phyloP scores from a whole-genome alignment of 2,888 invertebrate genomes.

The Acronicta aceris region DNA sequence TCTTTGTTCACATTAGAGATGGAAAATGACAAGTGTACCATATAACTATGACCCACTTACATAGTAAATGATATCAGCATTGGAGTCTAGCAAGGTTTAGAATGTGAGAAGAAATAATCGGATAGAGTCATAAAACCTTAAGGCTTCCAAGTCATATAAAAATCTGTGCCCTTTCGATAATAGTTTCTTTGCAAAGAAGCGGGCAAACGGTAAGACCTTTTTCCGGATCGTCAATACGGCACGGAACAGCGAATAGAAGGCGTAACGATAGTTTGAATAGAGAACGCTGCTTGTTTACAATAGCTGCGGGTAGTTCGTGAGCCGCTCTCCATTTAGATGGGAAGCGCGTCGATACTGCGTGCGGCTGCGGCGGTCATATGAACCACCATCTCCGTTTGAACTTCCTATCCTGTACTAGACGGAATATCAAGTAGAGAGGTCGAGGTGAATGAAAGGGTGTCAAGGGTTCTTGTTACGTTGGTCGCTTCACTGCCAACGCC shows the following conservation, averaged over 20 bases:
- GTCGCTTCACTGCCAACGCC: slow-evolving; percentile 73
- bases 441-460: slow-evolving; percentile 63
- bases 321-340: slow-evolving; percentile 85
- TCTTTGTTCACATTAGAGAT: slow-evolving; percentile 54
- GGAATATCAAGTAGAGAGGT: slow-evolving; percentile 53
- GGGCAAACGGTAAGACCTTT: slow-evolving; percentile 74
- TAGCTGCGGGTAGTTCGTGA: slow-evolving; percentile 87
- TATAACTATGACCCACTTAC: slow-evolving; percentile 12
- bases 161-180: slow-evolving; percentile 71
- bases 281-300: slow-evolving; percentile 86
- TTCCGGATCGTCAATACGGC: slow-evolving; percentile 77
- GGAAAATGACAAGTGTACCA: slow-evolving; percentile 27
- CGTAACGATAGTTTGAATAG: slow-evolving; percentile 85
- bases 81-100: background rate
- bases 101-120: slow-evolving; percentile 20
- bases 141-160: slow-evolving; percentile 64
- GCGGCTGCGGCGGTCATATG: slow-evolving; percentile 74
- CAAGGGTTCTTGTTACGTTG: slow-evolving; percentile 71
- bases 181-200: slow-evolving; percentile 66
- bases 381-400: slow-evolving; percentile 70
- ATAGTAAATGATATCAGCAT: slow-evolving; percentile 13
- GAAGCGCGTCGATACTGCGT: slow-evolving; percentile 81
- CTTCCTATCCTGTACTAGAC: slow-evolving; percentile 57
- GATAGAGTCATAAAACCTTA: slow-evolving; percentile 65
- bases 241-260: slow-evolving; percentile 77